These are phyloP conservation scores for Hymenochirus boettgeri DNA, from an alignment of 2,113 vertebrate species.

Conservation along the genomic window DNA sequence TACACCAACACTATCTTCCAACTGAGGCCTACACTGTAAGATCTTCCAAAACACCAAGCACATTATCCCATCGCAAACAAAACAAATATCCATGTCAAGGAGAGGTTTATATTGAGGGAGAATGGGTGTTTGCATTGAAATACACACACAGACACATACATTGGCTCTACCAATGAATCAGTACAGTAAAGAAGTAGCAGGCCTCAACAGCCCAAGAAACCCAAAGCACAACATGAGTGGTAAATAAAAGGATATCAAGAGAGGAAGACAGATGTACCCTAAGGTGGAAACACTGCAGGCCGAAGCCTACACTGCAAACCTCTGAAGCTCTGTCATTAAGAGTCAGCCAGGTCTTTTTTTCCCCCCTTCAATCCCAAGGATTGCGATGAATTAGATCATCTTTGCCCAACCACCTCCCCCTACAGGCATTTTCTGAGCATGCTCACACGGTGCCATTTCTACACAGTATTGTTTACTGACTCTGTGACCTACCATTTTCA, in stretches of 20 bases:
- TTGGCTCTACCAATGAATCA: no score
- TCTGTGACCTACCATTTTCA: slow-evolving; percentile 53
- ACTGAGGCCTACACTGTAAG: no score
- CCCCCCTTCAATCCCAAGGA: no score
- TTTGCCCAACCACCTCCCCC: slow-evolving; percentile 64
- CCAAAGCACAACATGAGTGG: neutral
- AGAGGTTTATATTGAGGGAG: no score
- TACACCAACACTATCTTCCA: no score
- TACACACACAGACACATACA: no score
- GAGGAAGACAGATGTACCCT: slow-evolving; percentile 45
- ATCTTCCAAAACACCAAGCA: no score
- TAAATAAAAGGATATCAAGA: neutral
- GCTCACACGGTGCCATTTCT: slow-evolving; percentile 76
- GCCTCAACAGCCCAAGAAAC: neutral
- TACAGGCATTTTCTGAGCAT: slow-evolving; percentile 67
- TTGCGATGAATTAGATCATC: slow-evolving; percentile 59
- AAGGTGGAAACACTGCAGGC: slow-evolving; percentile 43
- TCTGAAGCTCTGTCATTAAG: slow-evolving; percentile 60
- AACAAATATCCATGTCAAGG: no score
- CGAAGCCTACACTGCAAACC: slow-evolving; percentile 52
- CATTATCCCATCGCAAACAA: no score
- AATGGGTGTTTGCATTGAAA: no score
- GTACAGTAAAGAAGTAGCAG: no score
- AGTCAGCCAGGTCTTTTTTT: slow-evolving; percentile 57
- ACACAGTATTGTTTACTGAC: slow-evolving; percentile 79